phyloP scores from a whole-genome alignment of 2,888 invertebrate species.

The Philereme vetulata region DNA sequence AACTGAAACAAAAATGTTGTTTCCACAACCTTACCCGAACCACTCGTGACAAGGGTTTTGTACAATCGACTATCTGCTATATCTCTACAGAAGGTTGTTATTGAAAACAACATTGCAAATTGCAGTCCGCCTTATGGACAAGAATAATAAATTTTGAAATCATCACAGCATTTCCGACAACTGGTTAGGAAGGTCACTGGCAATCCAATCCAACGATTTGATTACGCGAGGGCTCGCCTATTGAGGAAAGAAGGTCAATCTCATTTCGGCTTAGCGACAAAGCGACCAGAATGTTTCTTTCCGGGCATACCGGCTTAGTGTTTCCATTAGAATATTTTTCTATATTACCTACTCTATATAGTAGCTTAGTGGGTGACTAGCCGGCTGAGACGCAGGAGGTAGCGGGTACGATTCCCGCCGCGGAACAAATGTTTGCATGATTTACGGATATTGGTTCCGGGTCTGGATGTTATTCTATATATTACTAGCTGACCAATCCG shows the following conservation, averaged over 20 bases:
- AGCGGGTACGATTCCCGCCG: too few species aligned
- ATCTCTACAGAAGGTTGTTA: background rate
- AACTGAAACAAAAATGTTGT: too few species aligned
- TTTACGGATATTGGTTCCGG: too few species aligned
- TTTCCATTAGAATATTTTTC: background rate
- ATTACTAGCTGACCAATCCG: too few species aligned
- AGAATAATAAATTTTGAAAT: slow-evolving; percentile 7
- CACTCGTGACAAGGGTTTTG: too few species aligned
- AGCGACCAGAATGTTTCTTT: background rate
- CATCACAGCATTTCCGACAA: slow-evolving; percentile 16
- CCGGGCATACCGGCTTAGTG: background rate
- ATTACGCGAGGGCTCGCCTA: slow-evolving; percentile 20
- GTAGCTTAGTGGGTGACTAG: too few species aligned
- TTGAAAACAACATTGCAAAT: background rate
- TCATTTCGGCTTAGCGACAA: slow-evolving; percentile 27
- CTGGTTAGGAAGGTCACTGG: slow-evolving; percentile 22
- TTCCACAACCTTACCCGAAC: too few species aligned
- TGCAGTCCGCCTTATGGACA: background rate
- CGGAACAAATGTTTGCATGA: too few species aligned
- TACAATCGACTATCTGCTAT: too few species aligned
- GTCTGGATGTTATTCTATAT: too few species aligned
- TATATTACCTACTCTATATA: background rate
- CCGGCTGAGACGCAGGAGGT: too few species aligned
- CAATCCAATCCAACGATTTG: slow-evolving; percentile 22
- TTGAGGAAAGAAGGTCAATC: slow-evolving; percentile 26